A percentile compares a stretch with the other conserved stretches of the same genome.
Conservation (phyloP, 2,888 invertebrate species). For the Drosophila formosana region DNA sequence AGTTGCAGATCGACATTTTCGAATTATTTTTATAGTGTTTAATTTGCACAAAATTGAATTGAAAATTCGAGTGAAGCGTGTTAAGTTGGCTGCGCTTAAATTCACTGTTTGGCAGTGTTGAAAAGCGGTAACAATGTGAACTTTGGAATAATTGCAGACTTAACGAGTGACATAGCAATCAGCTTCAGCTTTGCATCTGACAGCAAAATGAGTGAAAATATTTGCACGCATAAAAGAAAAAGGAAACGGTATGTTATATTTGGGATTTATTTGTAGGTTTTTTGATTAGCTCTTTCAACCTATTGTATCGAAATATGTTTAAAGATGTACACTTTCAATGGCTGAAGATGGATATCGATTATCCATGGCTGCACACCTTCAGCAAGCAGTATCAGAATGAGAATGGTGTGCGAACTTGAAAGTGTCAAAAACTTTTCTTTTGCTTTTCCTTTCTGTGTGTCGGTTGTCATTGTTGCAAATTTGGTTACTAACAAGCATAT, state of each 20-base stretch:
- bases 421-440: slow-evolving; percentile 47
- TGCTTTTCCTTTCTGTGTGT: slow-evolving; percentile 21
- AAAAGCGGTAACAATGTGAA: neutral
- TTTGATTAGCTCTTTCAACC: slow-evolving; percentile 15
- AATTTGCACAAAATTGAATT: neutral
- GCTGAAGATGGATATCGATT: slow-evolving; percentile 41
- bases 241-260: neutral
- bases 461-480: slow-evolving; percentile 42
- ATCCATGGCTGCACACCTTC: slow-evolving; percentile 26
- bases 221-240: neutral
- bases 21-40: neutral
- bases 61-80: neutral
- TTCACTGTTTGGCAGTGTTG: slow-evolving; percentile 27
- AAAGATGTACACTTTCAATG: slow-evolving; percentile 16
- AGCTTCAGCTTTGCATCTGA: slow-evolving; percentile 14
- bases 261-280: slow-evolving; percentile 11
- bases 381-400: neutral
- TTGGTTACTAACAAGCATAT: slow-evolving; percentile 69
- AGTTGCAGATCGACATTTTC: slow-evolving; percentile 52
- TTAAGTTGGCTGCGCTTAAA: slow-evolving; percentile 38
- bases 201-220: neutral
- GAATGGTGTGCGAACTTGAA: slow-evolving; percentile 37
- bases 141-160: neutral
- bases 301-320: slow-evolving; percentile 7
- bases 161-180: slow-evolving; percentile 17